These are phyloP conservation scores for Laothoe populi DNA, from an alignment of 2,888 invertebrate species.

Conservation along the genomic window DNA sequence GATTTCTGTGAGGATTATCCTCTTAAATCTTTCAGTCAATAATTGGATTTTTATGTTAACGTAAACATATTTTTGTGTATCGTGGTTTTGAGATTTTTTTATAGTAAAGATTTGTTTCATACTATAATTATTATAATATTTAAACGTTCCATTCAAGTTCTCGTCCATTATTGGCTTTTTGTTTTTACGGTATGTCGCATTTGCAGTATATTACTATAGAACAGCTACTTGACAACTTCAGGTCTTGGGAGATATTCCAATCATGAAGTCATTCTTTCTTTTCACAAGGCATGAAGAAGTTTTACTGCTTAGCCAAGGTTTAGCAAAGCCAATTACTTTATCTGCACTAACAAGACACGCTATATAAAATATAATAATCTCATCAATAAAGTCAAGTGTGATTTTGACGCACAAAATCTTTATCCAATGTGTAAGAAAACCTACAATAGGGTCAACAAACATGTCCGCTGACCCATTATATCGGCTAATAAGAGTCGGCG, in stretches of 20 bases:
- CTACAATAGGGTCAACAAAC: constrained; percentile 38
- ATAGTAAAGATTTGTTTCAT: not conserved
- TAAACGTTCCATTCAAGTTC: too few species aligned
- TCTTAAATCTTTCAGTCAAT: constrained; percentile 32
- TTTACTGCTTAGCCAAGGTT: too few species aligned
- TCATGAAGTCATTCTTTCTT: too few species aligned
- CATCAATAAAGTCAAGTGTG: not conserved
- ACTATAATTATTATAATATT: too few species aligned
- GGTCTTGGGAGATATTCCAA: too few species aligned
- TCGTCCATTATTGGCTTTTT: too few species aligned
- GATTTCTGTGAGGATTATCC: constrained; percentile 36
- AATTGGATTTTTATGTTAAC: constrained; percentile 35
- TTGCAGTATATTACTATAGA: too few species aligned
- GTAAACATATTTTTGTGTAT: constrained; percentile 31
- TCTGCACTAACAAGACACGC: not conserved
- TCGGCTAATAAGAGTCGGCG: constrained; percentile 61
- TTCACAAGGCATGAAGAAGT: too few species aligned
- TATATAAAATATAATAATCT: not conserved
- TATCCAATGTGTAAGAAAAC: constrained; percentile 5
- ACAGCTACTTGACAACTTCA: too few species aligned
- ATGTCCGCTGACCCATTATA: constrained; percentile 51
- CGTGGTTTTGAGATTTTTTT: not conserved
- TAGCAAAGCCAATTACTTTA: not conserved
- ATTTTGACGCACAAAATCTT: not conserved
- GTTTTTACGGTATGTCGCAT: too few species aligned